These are phyloP conservation scores for Otolemur garnettii DNA, from an alignment of 2,113 vertebrate species.

Conservation along the genomic window DNA sequence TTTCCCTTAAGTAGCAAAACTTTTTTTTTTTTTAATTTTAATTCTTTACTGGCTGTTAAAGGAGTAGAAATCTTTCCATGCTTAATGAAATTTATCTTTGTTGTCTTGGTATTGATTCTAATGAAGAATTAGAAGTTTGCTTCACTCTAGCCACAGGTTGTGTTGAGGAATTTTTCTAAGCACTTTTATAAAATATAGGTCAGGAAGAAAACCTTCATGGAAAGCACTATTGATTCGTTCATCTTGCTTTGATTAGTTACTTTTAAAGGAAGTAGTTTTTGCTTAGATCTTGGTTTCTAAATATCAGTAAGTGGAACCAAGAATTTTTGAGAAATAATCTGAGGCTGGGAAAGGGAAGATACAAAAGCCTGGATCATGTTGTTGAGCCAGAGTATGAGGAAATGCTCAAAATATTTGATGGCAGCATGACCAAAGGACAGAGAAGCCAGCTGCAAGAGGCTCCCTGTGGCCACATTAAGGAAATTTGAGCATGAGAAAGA, in stretches of 20 bases:
- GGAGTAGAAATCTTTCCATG: conserved; percentile 53
- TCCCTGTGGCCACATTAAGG: background rate
- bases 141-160: background rate
- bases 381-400: background rate
- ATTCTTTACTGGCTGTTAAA: conserved; percentile 51
- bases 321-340: background rate
- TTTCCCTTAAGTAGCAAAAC: conserved; percentile 59
- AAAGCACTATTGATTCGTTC: background rate
- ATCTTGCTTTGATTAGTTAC: background rate
- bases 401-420: background rate
- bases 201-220: background rate
- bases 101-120: conserved; percentile 33
- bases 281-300: conserved; percentile 33
- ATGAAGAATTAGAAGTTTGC: conserved; percentile 40
- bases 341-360: background rate
- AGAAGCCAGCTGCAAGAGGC: background rate
- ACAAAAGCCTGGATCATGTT: background rate
- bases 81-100: conserved; percentile 57
- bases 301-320: background rate
- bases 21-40: background rate
- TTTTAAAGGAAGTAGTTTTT: conserved; percentile 36
- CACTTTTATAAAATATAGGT: background rate
- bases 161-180: background rate
- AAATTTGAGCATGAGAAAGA: background rate
- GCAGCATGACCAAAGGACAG: background rate